These are phyloP conservation scores for Zosterops japonicus DNA, from an alignment of 2,113 vertebrate species.

Conservation along the genomic window DNA sequence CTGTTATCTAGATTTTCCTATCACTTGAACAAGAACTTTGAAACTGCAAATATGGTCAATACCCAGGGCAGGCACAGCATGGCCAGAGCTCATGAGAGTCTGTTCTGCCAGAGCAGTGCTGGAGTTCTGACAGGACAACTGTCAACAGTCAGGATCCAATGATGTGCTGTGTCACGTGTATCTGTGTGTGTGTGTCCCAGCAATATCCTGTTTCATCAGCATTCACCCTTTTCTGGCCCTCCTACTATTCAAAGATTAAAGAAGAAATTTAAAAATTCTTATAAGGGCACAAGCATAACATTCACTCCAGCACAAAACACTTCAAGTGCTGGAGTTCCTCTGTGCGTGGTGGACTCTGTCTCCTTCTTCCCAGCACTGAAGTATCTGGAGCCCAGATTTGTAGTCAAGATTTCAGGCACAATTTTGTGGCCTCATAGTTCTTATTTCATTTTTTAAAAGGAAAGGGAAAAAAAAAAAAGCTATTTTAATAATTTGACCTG, in stretches of 20 bases:
- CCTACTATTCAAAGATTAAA: background rate
- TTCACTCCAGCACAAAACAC: background rate
- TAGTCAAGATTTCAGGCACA: background rate
- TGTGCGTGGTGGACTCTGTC: background rate
- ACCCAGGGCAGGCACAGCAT: background rate
- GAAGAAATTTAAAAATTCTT: background rate
- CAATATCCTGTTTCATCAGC: background rate
- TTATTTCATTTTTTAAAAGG: background rate
- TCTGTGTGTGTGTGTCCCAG: background rate
- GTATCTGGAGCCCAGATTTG: conserved; percentile 32
- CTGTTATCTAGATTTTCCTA: background rate
- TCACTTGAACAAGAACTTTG: background rate
- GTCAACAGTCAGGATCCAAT: background rate
- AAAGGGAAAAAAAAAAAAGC: background rate
- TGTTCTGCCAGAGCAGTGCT: background rate
- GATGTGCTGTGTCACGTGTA: fast-evolving
- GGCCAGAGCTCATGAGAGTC: background rate
- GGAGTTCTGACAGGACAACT: background rate
- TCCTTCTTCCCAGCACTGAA: background rate
- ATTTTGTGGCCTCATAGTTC: conserved; percentile 20
- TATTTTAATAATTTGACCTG: conserved; percentile 34
- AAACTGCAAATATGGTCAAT: background rate
- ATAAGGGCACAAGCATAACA: background rate
- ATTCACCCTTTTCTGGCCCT: background rate
- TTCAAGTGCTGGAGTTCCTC: background rate